Evolutionary conservation across 2,888 invertebrate species (phyloP).

Genomic region (Ophioninae sp.): DNA sequence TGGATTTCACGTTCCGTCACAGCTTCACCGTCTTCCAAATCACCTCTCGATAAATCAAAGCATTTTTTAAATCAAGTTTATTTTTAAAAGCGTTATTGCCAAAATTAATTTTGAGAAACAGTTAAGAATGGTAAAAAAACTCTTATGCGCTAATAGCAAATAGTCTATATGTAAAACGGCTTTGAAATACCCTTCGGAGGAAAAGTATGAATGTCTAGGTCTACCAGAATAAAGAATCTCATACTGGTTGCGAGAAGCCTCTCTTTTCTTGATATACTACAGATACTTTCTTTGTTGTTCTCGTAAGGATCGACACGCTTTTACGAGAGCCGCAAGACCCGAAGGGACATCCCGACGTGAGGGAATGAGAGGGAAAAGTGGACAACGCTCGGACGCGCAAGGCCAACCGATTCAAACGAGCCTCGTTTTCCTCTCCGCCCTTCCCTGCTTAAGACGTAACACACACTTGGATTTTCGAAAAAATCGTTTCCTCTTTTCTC

Average conservation of each 20-base stretch:
- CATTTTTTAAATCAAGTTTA: not conserved
- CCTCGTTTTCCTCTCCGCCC: slow-evolving; percentile 21
- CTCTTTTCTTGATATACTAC: slow-evolving; percentile 46
- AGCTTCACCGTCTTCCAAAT: not conserved
- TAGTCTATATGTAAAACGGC: too few relatives aligned
- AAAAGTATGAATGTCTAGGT: slow-evolving; percentile 33
- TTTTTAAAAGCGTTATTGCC: too few relatives aligned
- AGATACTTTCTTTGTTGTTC: slow-evolving; percentile 21
- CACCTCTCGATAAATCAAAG: not conserved
- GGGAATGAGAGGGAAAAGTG: slow-evolving; percentile 60
- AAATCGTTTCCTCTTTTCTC: too few relatives aligned
- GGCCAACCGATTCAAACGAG: slow-evolving; percentile 69
- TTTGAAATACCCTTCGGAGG: not conserved
- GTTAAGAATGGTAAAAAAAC: too few relatives aligned
- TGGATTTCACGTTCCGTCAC: not conserved
- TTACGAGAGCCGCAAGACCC: slow-evolving; percentile 51
- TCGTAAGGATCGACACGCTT: slow-evolving; percentile 45
- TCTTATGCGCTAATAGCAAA: too few relatives aligned
- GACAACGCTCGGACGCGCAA: slow-evolving; percentile 71
- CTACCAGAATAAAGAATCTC: slow-evolving; percentile 41
- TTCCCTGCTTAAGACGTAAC: not conserved
- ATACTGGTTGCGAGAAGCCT: slow-evolving; percentile 28
- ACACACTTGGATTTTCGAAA: too few relatives aligned
- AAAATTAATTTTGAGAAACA: too few relatives aligned
- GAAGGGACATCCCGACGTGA: slow-evolving; percentile 35